Evolutionary conservation across 2,797 vertebrate genomes (phyloP), one percentile per base, ranked within the genome.

Genomic region (Poecile montanus): DNA sequence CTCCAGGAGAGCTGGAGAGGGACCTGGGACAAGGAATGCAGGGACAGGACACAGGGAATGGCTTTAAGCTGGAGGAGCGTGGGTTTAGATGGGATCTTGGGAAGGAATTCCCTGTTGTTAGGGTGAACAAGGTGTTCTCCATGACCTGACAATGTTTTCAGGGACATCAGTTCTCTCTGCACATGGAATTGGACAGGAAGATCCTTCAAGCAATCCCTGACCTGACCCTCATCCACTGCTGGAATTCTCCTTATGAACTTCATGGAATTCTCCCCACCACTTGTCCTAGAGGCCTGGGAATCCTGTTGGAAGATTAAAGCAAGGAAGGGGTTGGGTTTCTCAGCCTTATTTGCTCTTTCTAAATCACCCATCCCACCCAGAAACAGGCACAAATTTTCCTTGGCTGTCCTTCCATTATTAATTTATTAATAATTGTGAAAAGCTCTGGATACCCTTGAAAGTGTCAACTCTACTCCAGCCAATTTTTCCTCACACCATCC

Each of bases 61-160:
- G 27, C 16, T 2, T 45, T 32, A 1, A 65, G 1, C 29, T 53
- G 29, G 6, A 51, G 38, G 2, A 45, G 11, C 2, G 1, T 1
- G 2, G 4, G 11, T 26, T 53, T 30, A 20, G 17, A 7, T 34
- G 11, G 16, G 14, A 66, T 58, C 17, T 29, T 21, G 11, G 61
- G 54, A 67, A 30, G 5, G 2, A 53, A 60, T 53, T 34, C n/a
- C 42, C 6, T 4, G 2, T 40, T 19, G 1, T 13, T 10, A 26
- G 30, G 26, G 18, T 6, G 12, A 42, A 7, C 42, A 32, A 40
- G 21, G 27, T 4, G 10, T 27, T 65, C 4, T 32, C 17, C 29
- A 11, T 7, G n/a, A 32, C 5, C 23, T 6, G 3, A 15, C 20
- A 27, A 17, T 9, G 4, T 7, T 83, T 88, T 40, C 51, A 53